phyloP scores from a whole-genome alignment of 2,113 vertebrate genomes.

The Limanda limanda region DNA sequence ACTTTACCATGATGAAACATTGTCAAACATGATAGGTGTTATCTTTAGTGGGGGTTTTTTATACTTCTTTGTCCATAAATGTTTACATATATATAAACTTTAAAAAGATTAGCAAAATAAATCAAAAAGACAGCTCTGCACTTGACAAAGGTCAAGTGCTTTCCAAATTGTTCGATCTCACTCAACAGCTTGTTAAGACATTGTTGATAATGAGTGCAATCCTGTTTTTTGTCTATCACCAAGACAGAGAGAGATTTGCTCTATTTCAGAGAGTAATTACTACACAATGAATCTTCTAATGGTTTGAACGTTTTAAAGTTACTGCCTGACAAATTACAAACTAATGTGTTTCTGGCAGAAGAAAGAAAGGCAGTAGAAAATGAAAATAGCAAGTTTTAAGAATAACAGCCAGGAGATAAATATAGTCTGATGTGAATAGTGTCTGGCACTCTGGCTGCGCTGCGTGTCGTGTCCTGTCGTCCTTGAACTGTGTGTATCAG shows the following conservation, averaged over 20 bases:
- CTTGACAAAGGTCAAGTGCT: too few species aligned
- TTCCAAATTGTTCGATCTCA: too few species aligned
- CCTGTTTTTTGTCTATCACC: not conserved
- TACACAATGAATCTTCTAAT: not conserved
- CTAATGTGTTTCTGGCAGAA: not conserved
- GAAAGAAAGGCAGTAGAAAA: not conserved
- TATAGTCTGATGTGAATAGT: not conserved
- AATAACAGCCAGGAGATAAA: slow-evolving; percentile 4
- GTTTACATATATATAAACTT: not conserved
- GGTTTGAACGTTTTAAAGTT: not conserved
- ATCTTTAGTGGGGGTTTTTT: too few species aligned
- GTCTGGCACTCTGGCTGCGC: not conserved
- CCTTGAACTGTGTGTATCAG: slow-evolving; percentile 26
- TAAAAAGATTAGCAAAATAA: too few species aligned
- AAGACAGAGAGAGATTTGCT: not conserved
- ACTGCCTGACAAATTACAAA: not conserved
- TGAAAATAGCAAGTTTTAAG: not conserved
- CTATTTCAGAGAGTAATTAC: not conserved
- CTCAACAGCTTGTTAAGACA: not conserved
- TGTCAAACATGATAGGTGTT: not conserved
- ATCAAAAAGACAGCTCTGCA: too few species aligned
- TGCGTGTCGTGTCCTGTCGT: slow-evolving; percentile 7
- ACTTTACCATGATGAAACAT: not conserved
- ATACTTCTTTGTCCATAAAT: not conserved
- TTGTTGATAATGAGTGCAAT: not conserved